Base-by-base conservation (phyloP, 2,888 invertebrate species). In the Podabrus alpinus region DNA sequence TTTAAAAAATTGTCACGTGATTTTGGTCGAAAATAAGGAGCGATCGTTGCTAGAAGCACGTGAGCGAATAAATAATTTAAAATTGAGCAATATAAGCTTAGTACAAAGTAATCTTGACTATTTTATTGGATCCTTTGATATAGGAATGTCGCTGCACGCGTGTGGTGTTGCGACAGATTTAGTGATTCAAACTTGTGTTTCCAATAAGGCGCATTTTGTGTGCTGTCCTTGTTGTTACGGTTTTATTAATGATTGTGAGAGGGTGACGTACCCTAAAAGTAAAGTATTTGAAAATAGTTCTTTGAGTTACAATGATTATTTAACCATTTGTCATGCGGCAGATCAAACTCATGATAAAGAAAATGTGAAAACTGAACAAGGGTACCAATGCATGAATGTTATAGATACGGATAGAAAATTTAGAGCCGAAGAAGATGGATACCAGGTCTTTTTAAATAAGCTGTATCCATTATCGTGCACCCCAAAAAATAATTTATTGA, bases 151-250 rank as follows among this genome's bases (percentile, higher is more conserved):
- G 3, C 88, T 98, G 29, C 98, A 98, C 88, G 98, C 97, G 3
- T 98, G 98, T 88, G 98, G 98, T 0, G 94, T 96, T 11, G 97
- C 97, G 1, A 97, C 96, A 1, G 98, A 98, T 87, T 90, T 98
- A 76, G 97, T 98, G 0, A 89, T 98, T 68, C 92, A 94, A 81
- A 94, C 94, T 84, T 98, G 98, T 85, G 90, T 95, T 13, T 88
- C 90, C 66, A 91, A 90, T 13, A 89, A 90, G 73, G 97, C 97
- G 0, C 91, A 93, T 78, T 97, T 98, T 88, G 94, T 97, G 0
- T 90, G 95, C 70, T 97, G 96, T 83, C 98, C 98, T 0, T 98
- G 98, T 86, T 98, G 98, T 85, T 98, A 98, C 87, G 98, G 98
- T 1, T 93, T 94, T 2, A 90, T 98, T 13, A 94, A 94, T 86